Percentiles rank a stretch among this genome's conserved stretches.
These are phyloP conservation scores for Sarcophaga carnaria DNA, from an alignment of 2,888 invertebrate genomes.

Conservation along the genomic window DNA sequence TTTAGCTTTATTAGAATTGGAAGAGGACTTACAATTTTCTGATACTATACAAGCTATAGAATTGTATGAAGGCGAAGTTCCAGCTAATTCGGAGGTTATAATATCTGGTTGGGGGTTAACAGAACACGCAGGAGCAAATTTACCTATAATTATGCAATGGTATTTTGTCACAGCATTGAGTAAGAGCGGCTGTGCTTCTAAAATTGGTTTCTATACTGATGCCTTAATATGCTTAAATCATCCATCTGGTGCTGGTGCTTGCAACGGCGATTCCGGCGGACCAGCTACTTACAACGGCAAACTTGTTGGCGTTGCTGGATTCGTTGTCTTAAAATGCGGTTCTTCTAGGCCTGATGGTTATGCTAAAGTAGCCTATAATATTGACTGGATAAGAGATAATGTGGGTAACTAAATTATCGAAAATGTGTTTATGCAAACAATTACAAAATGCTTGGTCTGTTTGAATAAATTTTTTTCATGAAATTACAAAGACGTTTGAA, in stretches of 20 bases:
- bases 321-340: slow-evolving; percentile 74
- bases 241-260: slow-evolving; percentile 67
- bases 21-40: slow-evolving; percentile 69
- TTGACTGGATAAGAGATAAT: slow-evolving; percentile 70
- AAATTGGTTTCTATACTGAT: slow-evolving; percentile 57
- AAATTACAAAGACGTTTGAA: too few relatives aligned
- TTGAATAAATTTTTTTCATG: too few relatives aligned
- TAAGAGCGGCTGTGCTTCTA: slow-evolving; percentile 56
- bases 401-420: slow-evolving; percentile 8
- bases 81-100: slow-evolving; percentile 69
- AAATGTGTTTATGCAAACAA: background rate
- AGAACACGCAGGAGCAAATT: slow-evolving; percentile 56
- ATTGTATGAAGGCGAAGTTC: slow-evolving; percentile 68
- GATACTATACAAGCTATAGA: slow-evolving; percentile 68
- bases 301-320: slow-evolving; percentile 76
- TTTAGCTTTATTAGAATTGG: slow-evolving; percentile 73
- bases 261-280: slow-evolving; percentile 76
- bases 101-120: slow-evolving; percentile 75
- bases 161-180: slow-evolving; percentile 51
- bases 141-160: slow-evolving; percentile 67
- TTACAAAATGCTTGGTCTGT: too few relatives aligned
- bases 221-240: slow-evolving; percentile 68
- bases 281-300: slow-evolving; percentile 74
- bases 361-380: slow-evolving; percentile 73
- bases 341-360: slow-evolving; percentile 74